Base-by-base conservation (phyloP, 2,888 invertebrate genomes). In the Didymodactylos carnosus region DNA sequence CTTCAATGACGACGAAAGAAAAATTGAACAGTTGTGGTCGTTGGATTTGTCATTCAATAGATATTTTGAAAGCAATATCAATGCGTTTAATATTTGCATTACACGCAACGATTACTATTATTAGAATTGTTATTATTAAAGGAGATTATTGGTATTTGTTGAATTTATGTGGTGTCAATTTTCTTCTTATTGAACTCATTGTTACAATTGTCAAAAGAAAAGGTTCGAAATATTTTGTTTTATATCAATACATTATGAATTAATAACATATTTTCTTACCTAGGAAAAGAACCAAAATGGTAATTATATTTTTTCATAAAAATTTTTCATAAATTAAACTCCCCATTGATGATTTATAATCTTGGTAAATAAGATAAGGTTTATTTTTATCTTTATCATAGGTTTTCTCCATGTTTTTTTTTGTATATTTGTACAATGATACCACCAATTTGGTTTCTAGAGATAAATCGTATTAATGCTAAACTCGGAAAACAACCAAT, bases 381-480 rank as follows among this genome's bases (percentile, higher is more conserved):
- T n/a, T n/a, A n/a, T n/a, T n/a, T n/a, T n/a, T n/a, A 39, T 41
- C 25, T 43, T 76, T 39, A 27, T 75, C 46, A 6, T 70, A 79
- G 79, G 79, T 79, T 79, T 73, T 79, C 78, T 70, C 79, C 79
- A 4, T 78, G 79, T 46, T 79, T 79, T 27, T 79, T 79, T 70
- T 74, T 79, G 41, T 79, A 80, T 75, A 75, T 80, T 43, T 77
- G 77, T 72, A 79, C 78, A 19, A 76, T 78, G 14, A 78, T 79
- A 39, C 79, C 79, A 19, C 77, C 79, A 3, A 77, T 79, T 8
- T 79, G 79, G 79, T 76, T 79, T 27, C 75, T 79, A 69, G 79
- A 80, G 72, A 75, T 79, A 43, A 76, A 78, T 43, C 70, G 76
- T 6, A 69, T 72, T 13, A 69, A 72, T n/a, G n/a, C n/a, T n/a